Evolutionary conservation across 2,113 vertebrate species (phyloP), one percentile per base, ranked within the genome.

Genomic region (Vulpes ferrilata): DNA sequence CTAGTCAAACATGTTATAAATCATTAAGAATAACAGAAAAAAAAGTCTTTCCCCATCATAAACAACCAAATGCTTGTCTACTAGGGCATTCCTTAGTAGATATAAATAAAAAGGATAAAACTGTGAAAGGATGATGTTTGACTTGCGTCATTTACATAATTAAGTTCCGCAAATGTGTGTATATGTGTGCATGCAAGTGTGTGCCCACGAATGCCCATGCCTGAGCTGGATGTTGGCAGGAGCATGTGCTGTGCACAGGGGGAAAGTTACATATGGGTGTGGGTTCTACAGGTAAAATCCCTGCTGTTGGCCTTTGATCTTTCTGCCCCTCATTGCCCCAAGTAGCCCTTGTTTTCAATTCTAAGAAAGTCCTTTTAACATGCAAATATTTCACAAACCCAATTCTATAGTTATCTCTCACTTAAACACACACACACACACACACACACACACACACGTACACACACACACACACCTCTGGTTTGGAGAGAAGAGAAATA

Each of bases 1-100:
- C 38, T 79, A 67, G 86, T 80, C 81, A 97, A 96, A 87, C 38
- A 95, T 80, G 35, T 60, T 96, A 93, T 71, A 92, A 97, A 95
- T 98, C 83, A 96, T 59, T 87, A 85, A 1, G 8, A 93, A 74
- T 85, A 85, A 90, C 82, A 85, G 73, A 76, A 80, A 84, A 67
- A 67, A 62, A 93, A 30, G 81, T 88, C 78, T 92, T 89, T 90
- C 43, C 59, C 43, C 15, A 43, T n/a, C 62, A 19, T 15, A 64
- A 55, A 76, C 73, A 60, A 67, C 83, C 22, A 60, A 57, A 65
- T 0, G 43, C 32, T 48, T 79, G 0, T n/a, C 59, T n/a, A 67
- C 76, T 9, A 73, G 59, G 0, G 2, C 25, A 79, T 92, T 67
- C 71, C 92, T n/a, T 80, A 25, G 38, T 73, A 92, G 96, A 98